phyloP scores from a whole-genome alignment of 2,113 vertebrate species.

The Notothenia rossii region DNA sequence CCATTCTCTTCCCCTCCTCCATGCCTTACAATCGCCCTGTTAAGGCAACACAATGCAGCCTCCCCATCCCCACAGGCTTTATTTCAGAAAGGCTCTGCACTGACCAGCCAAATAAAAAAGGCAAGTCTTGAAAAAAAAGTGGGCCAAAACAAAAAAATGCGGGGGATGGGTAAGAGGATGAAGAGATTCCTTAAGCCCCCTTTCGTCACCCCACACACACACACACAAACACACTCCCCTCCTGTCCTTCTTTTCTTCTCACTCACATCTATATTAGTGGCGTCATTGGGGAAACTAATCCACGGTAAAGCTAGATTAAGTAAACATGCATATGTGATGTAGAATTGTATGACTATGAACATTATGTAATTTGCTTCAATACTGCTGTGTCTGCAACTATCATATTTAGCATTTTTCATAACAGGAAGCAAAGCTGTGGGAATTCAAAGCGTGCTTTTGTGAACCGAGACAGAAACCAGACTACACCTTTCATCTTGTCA shows the following conservation, averaged over 20 bases:
- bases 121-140: slow-evolving; percentile 80
- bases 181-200: slow-evolving; percentile 65
- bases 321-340: slow-evolving; percentile 12
- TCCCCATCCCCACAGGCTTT: slow-evolving; percentile 78
- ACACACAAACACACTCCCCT: slow-evolving; percentile 52
- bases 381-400: slow-evolving; percentile 2
- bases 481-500: slow-evolving; percentile 60
- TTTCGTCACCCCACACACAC: slow-evolving; percentile 51
- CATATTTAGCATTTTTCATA: slow-evolving; percentile 37
- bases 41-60: slow-evolving; percentile 79
- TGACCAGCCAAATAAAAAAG: slow-evolving; percentile 83
- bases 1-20: slow-evolving; percentile 75
- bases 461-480: slow-evolving; percentile 58
- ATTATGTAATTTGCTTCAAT: slow-evolving; percentile 28
- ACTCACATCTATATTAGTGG: slow-evolving; percentile 57
- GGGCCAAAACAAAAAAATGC: slow-evolving; percentile 53
- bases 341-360: slow-evolving; percentile 33
- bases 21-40: slow-evolving; percentile 76
- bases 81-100: slow-evolving; percentile 75
- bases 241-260: slow-evolving; percentile 4
- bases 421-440: slow-evolving; percentile 30
- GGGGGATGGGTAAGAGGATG: slow-evolving; percentile 67
- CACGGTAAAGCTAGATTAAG: neutral
- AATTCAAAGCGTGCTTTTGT: slow-evolving; percentile 41
- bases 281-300: slow-evolving; percentile 21